A percentile compares a stretch with the other conserved stretches of the same genome.
Evolutionary conservation across 2,888 invertebrate species (phyloP).

Genomic region (Meghimatium bilineatum): DNA sequence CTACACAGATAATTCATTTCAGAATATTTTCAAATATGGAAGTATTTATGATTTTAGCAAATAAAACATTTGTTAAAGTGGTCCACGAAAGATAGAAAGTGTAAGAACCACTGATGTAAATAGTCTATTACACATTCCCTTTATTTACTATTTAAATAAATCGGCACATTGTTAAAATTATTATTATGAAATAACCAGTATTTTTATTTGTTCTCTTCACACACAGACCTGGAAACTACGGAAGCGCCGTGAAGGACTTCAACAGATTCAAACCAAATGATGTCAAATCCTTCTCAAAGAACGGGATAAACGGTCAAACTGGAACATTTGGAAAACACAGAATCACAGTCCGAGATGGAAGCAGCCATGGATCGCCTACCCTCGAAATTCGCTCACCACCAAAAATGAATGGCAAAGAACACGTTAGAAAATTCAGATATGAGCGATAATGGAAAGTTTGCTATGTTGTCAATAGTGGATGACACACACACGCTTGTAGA

Average conservation of each 20-base stretch:
- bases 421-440: constrained; percentile 53
- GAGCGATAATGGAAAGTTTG: neutral
- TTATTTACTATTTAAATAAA: too few species aligned
- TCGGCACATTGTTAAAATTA: too few species aligned
- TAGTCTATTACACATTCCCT: too few species aligned
- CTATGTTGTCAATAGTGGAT: too few species aligned
- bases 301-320: constrained; percentile 43
- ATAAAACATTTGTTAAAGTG: too few species aligned
- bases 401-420: constrained; percentile 36
- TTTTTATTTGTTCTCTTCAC: neutral
- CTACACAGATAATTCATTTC: too few species aligned
- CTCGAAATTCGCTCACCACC: constrained; percentile 49
- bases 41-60: too few species aligned
- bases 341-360: constrained; percentile 52
- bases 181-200: neutral
- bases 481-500: too few species aligned
- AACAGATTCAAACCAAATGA: constrained; percentile 45
- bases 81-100: too few species aligned
- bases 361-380: constrained; percentile 50
- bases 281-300: constrained; percentile 29
- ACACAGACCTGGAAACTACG: constrained; percentile 45
- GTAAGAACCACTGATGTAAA: too few species aligned
- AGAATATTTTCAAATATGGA: too few species aligned
- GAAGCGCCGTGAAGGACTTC: constrained; percentile 50
- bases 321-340: constrained; percentile 52